Base-by-base conservation (phyloP, 2,113 vertebrate genomes). In the Leiothrix lutea region DNA sequence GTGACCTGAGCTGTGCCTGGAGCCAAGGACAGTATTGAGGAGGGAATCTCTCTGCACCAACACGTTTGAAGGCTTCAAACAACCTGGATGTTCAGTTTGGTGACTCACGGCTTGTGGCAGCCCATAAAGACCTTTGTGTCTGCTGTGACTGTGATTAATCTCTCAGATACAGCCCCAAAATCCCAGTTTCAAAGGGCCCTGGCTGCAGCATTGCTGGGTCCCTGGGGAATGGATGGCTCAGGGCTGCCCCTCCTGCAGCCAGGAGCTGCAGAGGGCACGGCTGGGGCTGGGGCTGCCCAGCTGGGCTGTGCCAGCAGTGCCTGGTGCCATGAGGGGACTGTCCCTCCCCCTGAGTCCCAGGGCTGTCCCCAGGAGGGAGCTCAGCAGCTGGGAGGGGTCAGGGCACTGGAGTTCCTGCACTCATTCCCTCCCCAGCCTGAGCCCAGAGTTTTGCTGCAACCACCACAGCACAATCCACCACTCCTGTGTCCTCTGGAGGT, bases 1-100 rank as follows among this genome's bases (percentile, higher is more conserved):
- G 62, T 24, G 62, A 25, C 35, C 74, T 4, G 26, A 36, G 47
- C 57, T 45, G 53, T 12, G 29, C 21, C 80, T 80, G 11, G 9
- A 71, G n/a, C 38, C 60, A 38, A 24, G 57, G 20, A 53, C 4
- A 15, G 23, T 0, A 7, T 0, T 16, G 28, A 33, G 62, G 65
- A 73, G 70, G 54, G 66, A 20, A 48, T 14, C 42, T n/a, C 66
- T 64, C 83, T 57, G 44, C 77, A 26, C 36, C 13, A 8, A 29
- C 4, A 2, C 1, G 12, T 88, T 31, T 66, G 91, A 80, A 88
- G 73, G 7, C 62, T 62, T 64, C 82, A 61, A 35, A 78, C 80
- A 65, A 56, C 64, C 71, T 40, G 75, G 61, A 36, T 13, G 56
- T 8, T 73, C 28, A 4, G 22, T n/a, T 33, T 70, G 80, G 83